These are phyloP conservation scores for Drosophila tsacasi DNA, from an alignment of 1,140 invertebrate species.

Conservation along the genomic window DNA sequence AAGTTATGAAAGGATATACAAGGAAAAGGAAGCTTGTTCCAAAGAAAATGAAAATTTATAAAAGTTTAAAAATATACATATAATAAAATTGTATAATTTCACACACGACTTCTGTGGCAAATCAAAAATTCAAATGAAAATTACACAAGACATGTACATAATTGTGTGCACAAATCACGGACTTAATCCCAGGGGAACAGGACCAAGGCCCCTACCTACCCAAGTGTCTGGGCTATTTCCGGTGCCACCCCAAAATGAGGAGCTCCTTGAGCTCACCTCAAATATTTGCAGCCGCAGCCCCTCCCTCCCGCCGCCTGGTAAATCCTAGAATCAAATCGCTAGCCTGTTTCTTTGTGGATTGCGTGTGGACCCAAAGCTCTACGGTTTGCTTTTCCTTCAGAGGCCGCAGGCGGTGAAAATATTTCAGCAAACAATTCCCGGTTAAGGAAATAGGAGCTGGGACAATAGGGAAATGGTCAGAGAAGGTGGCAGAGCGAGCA, in stretches of 20 bases:
- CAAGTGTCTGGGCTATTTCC: background rate
- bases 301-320: background rate
- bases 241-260: background rate
- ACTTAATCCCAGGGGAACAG: conserved; percentile 4
- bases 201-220: background rate
- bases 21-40: background rate
- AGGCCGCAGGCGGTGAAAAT: conserved; percentile 45
- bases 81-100: background rate
- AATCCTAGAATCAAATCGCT: conserved; percentile 30
- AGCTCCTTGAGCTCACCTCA: conserved; percentile 21
- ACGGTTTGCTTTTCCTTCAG: conserved; percentile 9
- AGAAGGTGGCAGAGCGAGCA: background rate
- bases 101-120: background rate
- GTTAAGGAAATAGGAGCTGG: conserved; percentile 28
- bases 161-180: conserved; percentile 20
- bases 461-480: background rate
- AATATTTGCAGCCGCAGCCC: conserved; percentile 19
- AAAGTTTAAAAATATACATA: background rate
- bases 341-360: conserved; percentile 28
- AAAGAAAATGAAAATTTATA: background rate
- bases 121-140: conserved; percentile 8
- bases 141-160: conserved; percentile 10
- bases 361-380: conserved; percentile 38
- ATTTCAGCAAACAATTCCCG: conserved; percentile 37
- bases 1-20: background rate